Evolutionary conservation across 2,113 vertebrate species (phyloP).

Genomic region (Struthidea cinerea): DNA sequence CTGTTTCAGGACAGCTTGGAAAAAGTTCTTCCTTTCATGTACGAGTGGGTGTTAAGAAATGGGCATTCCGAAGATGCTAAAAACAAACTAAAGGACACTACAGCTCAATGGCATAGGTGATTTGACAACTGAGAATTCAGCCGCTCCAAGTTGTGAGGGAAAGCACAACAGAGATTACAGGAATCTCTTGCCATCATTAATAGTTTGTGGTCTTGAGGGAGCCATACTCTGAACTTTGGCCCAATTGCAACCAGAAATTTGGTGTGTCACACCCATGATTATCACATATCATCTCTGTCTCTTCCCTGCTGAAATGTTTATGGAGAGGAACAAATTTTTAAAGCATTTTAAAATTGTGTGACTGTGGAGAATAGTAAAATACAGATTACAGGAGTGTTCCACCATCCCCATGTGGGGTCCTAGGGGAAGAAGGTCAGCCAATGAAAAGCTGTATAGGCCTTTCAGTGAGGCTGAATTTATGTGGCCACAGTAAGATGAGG

Average conservation of each 20-base stretch:
- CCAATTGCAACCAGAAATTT: neutral
- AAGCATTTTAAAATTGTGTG: neutral
- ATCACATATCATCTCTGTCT: neutral
- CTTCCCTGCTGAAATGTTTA: neutral
- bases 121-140: neutral
- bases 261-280: neutral
- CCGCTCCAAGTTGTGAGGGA: neutral
- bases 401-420: neutral
- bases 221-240: neutral
- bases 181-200: neutral
- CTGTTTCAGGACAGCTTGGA: neutral
- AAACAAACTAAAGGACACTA: neutral
- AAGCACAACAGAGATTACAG: neutral
- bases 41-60: neutral
- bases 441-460: neutral
- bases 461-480: neutral
- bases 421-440: neutral
- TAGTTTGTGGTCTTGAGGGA: neutral
- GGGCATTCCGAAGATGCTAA: neutral
- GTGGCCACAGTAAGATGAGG: neutral
- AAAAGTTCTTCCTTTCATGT: neutral
- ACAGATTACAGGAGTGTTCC: neutral
- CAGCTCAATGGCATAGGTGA: neutral
- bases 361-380: neutral
- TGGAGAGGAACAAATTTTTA: neutral